Conservation (phyloP, 2,888 invertebrate genomes). For the Agrypnus murinus region DNA sequence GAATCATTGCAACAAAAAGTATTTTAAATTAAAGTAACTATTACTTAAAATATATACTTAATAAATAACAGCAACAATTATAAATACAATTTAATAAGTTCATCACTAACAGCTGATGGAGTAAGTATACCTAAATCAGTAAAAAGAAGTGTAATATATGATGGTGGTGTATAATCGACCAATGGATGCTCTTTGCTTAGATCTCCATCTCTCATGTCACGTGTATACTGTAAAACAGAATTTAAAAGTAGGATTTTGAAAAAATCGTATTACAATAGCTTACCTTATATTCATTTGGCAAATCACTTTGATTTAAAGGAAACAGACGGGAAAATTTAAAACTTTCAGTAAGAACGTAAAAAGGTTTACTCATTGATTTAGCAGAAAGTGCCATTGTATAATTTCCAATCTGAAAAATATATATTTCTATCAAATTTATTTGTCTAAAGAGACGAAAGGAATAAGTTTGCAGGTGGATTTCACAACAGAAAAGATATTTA, state of each 20-base stretch:
- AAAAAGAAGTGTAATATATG: conserved; percentile 92
- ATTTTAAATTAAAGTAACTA: too few relatives aligned
- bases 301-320: conserved; percentile 93
- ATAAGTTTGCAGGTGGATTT: too few relatives aligned
- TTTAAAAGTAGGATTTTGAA: background rate
- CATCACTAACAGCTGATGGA: conserved; percentile 98
- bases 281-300: conserved; percentile 92
- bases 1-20: too few relatives aligned
- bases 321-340: conserved; percentile 97
- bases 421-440: too few relatives aligned
- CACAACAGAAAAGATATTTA: too few relatives aligned
- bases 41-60: too few relatives aligned
- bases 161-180: conserved; percentile 98
- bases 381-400: conserved; percentile 91
- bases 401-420: conserved; percentile 82
- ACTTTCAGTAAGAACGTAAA: conserved; percentile 97
- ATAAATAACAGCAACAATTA: conserved; percentile 70
- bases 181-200: conserved; percentile 83
- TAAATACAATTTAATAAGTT: conserved; percentile 96
- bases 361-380: conserved; percentile 92
- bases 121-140: conserved; percentile 97
- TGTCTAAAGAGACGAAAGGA: too few relatives aligned
- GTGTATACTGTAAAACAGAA: conserved; percentile 72
- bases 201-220: conserved; percentile 70
- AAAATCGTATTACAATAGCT: conserved; percentile 52